Evolutionary conservation across 2,113 vertebrate genomes (phyloP).

Genomic region (Cyphomyrus discorhynchus): DNA sequence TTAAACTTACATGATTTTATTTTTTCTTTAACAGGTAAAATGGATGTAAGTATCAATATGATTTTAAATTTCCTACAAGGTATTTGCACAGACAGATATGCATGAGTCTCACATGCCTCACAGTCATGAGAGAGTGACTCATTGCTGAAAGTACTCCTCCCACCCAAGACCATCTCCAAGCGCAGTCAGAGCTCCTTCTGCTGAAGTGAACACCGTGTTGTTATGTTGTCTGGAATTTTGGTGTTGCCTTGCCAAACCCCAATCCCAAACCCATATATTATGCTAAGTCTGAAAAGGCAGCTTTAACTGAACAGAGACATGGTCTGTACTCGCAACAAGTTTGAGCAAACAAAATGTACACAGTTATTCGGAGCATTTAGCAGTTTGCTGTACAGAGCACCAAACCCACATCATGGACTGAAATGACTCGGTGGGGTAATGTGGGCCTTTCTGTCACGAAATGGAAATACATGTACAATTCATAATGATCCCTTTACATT

Average conservation of each 20-base stretch:
- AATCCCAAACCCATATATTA: background rate
- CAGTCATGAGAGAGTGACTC: background rate
- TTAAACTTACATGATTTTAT: background rate
- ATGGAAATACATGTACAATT: background rate
- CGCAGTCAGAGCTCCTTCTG: background rate
- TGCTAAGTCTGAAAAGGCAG: background rate
- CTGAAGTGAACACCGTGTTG: background rate
- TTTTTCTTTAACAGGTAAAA: slow-evolving; percentile 29
- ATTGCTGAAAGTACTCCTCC: background rate
- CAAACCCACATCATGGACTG: background rate
- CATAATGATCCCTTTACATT: background rate
- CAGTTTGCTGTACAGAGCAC: background rate
- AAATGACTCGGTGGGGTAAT: background rate
- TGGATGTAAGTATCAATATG: slow-evolving; percentile 37
- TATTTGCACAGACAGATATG: background rate
- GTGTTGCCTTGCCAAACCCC: background rate
- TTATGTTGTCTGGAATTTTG: background rate
- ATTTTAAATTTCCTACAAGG: background rate
- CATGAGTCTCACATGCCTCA: background rate
- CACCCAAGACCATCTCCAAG: background rate
- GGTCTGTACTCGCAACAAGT: background rate
- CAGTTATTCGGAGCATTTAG: background rate
- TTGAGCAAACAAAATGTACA: background rate
- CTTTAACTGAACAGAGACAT: background rate
- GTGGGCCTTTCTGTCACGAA: background rate